These are phyloP conservation scores for Trichomycterus rosablanca DNA, from an alignment of 2,113 vertebrate genomes.

Conservation along the genomic window DNA sequence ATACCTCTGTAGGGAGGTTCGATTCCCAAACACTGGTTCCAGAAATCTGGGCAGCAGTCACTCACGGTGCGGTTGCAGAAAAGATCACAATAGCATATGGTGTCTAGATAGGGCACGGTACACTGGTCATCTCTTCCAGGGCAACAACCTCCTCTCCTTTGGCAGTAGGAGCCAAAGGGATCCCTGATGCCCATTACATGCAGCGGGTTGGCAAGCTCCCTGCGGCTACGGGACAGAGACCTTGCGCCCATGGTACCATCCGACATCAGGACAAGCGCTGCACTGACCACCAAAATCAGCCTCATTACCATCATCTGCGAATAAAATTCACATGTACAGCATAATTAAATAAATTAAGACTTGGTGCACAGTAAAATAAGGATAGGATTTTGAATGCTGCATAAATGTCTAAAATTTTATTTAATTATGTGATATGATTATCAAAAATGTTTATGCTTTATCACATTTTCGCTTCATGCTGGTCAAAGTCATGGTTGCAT, in stretches of 20 bases:
- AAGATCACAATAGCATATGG: conserved; percentile 94
- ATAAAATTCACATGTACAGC: conserved; percentile 8
- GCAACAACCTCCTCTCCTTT: conserved; percentile 81
- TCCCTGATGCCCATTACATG: conserved; percentile 84
- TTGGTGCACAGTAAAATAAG: background rate
- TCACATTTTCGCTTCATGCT: no score
- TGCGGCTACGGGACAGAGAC: conserved; percentile 49
- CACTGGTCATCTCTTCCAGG: conserved; percentile 80
- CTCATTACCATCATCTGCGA: conserved; percentile 57
- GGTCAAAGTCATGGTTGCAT: no score
- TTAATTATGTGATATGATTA: no score
- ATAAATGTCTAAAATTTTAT: no score
- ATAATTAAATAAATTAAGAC: background rate
- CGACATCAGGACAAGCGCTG: conserved; percentile 61
- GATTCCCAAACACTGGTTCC: conserved; percentile 85
- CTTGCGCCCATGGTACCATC: conserved; percentile 44
- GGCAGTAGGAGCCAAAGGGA: conserved; percentile 80
- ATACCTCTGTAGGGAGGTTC: conserved; percentile 69
- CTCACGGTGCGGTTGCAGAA: conserved; percentile 96
- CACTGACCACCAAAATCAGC: conserved; percentile 43
- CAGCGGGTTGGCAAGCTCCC: conserved; percentile 73
- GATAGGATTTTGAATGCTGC: background rate
- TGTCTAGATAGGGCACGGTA: conserved; percentile 86
- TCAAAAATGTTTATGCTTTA: no score
- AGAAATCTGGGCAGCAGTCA: conserved; percentile 97